Conservation (phyloP, 2,888 invertebrate genomes). For the Colletes collaris region DNA sequence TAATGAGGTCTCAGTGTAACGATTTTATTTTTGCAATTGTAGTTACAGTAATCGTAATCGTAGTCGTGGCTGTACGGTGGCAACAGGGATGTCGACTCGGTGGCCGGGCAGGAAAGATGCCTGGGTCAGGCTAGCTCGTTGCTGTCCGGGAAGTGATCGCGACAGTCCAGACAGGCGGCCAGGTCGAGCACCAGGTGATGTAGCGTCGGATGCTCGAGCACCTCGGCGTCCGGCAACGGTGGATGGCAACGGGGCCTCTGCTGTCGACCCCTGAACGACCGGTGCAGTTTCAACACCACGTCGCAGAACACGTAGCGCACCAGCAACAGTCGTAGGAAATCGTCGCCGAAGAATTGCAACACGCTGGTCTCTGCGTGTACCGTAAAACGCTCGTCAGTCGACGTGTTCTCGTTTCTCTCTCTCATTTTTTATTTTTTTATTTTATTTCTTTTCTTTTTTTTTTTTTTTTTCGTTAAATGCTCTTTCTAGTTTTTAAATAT, state of each 20-base stretch:
- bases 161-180: constrained; percentile 92
- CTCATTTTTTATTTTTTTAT: neutral
- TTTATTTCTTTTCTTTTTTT: neutral
- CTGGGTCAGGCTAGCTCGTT: constrained; percentile 87
- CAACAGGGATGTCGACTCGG: constrained; percentile 75
- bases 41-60: constrained; percentile 82
- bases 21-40: constrained; percentile 82
- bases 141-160: constrained; percentile 87
- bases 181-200: constrained; percentile 92
- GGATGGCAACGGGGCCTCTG: constrained; percentile 94
- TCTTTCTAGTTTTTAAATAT: neutral
- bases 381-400: constrained; percentile 21
- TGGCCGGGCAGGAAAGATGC: constrained; percentile 83
- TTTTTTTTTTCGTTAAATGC: neutral
- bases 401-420: constrained; percentile 4
- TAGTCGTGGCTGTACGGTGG: constrained; percentile 80
- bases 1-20: constrained; percentile 82
- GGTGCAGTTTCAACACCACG: constrained; percentile 94
- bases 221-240: constrained; percentile 92
- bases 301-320: constrained; percentile 97
- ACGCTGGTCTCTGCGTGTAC: constrained; percentile 80
- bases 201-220: constrained; percentile 92
- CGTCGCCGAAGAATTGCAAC: constrained; percentile 96
- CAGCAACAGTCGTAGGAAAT: constrained; percentile 94
- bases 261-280: constrained; percentile 92